Conservation (phyloP, 2,113 vertebrate genomes). For the Phrynosoma platyrhinos region DNA sequence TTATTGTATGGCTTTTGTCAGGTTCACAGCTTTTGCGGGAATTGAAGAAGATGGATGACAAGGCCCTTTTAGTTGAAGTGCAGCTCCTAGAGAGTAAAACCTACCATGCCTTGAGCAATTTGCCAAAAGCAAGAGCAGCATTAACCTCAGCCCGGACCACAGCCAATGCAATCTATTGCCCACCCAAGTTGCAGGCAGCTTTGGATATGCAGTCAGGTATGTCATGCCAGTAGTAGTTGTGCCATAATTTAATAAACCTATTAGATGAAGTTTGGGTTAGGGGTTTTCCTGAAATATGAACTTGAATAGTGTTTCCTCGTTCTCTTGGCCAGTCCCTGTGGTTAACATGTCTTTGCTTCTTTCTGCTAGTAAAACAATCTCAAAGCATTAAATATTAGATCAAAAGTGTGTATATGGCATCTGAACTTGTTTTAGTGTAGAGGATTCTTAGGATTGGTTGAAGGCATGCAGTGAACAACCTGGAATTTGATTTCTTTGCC, state of each 20-base stretch:
- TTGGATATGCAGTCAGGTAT: slow-evolving; percentile 99
- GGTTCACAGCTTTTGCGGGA: slow-evolving; percentile 94
- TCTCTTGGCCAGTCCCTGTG: background rate
- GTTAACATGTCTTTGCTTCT: background rate
- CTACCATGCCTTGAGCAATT: slow-evolving; percentile 97
- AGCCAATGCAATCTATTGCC: slow-evolving; percentile 98
- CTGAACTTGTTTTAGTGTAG: too few species aligned
- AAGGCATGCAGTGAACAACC: background rate
- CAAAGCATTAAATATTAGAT: background rate
- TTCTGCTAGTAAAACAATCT: background rate
- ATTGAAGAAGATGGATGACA: slow-evolving; percentile 99
- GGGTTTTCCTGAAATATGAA: background rate
- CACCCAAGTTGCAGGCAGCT: slow-evolving; percentile 96
- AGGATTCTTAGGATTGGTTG: background rate
- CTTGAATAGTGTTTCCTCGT: background rate
- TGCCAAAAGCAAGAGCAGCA: slow-evolving; percentile 97
- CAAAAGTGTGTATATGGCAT: background rate
- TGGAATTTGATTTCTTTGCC: background rate
- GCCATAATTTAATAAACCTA: background rate
- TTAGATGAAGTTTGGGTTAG: background rate
- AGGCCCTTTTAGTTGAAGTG: slow-evolving; percentile 97
- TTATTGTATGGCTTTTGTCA: slow-evolving; percentile 57
- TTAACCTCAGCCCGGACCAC: slow-evolving; percentile 98
- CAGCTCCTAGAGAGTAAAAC: slow-evolving; percentile 99
- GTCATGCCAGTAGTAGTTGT: accelerated